Percentiles rank a stretch among this genome's conserved stretches.
phyloP scores from a whole-genome alignment of 2,888 invertebrate species.

The Spisula solida region DNA sequence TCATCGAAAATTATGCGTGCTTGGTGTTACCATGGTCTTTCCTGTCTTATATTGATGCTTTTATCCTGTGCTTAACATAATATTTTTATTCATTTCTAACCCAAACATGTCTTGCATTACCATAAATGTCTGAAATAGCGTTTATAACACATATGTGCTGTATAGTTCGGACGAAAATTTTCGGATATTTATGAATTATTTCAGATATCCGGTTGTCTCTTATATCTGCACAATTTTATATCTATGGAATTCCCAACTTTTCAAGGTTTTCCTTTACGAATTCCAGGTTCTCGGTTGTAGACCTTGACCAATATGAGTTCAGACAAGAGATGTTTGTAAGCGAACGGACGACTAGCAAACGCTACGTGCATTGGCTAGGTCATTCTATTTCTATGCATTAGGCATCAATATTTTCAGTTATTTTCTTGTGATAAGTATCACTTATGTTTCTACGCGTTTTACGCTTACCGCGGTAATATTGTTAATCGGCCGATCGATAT shows the following conservation, averaged over 20 bases:
- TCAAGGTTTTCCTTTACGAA: not conserved
- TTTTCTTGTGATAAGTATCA: no score
- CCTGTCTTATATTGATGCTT: not conserved
- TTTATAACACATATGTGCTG: not conserved
- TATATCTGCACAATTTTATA: not conserved
- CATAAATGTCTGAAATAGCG: not conserved
- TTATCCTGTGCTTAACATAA: not conserved
- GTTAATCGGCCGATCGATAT: no score
- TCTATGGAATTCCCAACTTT: not conserved
- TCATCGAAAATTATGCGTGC: conserved; percentile 35
- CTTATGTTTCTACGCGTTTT: no score
- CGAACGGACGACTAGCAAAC: no score
- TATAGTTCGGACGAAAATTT: not conserved
- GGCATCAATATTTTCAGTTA: no score
- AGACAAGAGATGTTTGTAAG: not conserved
- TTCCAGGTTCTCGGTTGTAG: not conserved
- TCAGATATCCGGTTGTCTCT: not conserved
- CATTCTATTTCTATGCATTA: no score
- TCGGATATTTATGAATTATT: not conserved
- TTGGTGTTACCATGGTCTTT: not conserved
- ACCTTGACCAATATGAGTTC: not conserved
- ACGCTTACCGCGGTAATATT: no score
- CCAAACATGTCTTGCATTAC: not conserved
- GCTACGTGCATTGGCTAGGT: no score
- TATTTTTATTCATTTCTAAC: not conserved